These are phyloP conservation scores for Caenorhabditis uteleia DNA, from an alignment of 2,888 invertebrate genomes.

Conservation along the genomic window DNA sequence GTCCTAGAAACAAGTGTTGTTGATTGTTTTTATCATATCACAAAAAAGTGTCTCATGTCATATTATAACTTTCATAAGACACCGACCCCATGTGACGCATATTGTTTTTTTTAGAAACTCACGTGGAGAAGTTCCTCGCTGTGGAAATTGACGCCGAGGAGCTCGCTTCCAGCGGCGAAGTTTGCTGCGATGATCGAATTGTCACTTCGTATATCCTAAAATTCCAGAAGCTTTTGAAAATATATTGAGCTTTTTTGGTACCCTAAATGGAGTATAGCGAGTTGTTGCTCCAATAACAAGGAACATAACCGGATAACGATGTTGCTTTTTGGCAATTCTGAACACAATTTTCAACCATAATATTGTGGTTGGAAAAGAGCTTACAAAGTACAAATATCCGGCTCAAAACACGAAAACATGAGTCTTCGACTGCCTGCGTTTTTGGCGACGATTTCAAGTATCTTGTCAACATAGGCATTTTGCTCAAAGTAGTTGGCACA, in stretches of 20 bases:
- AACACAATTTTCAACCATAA: constrained; percentile 17
- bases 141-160: constrained; percentile 84
- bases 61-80: too few relatives aligned
- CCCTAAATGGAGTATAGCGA: constrained; percentile 74
- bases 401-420: constrained; percentile 94
- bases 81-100: too few relatives aligned
- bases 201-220: constrained; percentile 51
- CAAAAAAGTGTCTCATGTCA: too few relatives aligned
- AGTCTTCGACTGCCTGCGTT: constrained; percentile 83
- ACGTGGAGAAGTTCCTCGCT: constrained; percentile 86
- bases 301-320: constrained; percentile 94
- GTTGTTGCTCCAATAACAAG: constrained; percentile 82
- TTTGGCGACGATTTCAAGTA: constrained; percentile 81
- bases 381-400: constrained; percentile 87
- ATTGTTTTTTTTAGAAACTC: constrained; percentile 76
- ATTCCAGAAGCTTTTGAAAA: not conserved
- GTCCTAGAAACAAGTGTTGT: constrained; percentile 32
- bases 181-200: constrained; percentile 60
- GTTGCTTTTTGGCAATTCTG: constrained; percentile 87
- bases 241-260: constrained; percentile 2
- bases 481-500: constrained; percentile 77
- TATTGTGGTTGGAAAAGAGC: constrained; percentile 2
- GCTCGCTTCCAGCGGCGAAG: constrained; percentile 59
- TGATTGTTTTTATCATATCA: not conserved
- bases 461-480: constrained; percentile 88